These are phyloP conservation scores for Malachius bipustulatus DNA, from an alignment of 2,888 invertebrate species.

Conservation along the genomic window DNA sequence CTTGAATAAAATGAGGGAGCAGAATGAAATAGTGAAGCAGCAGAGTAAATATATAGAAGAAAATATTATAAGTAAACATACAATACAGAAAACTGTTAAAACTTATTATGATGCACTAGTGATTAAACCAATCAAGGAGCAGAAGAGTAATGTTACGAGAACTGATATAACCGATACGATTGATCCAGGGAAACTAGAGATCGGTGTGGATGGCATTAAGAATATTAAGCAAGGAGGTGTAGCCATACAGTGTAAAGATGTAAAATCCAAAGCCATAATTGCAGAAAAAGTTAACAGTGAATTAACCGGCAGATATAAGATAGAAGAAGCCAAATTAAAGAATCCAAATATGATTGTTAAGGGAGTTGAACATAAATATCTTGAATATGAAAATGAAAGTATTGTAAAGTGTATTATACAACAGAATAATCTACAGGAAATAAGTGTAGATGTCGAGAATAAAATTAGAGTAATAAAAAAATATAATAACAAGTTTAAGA, in stretches of 20 bases:
- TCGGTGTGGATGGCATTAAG: constrained; percentile 6
- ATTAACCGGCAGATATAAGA: constrained; percentile 5
- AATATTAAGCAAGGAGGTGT: constrained; percentile 8
- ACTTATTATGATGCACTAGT: neutral
- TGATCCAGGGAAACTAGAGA: constrained; percentile 5
- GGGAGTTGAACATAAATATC: constrained; percentile 6
- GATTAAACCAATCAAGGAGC: constrained; percentile 5
- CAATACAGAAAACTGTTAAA: too few species aligned
- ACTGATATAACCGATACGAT: constrained; percentile 6
- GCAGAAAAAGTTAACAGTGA: constrained; percentile 4
- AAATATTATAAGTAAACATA: too few species aligned
- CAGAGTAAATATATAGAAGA: too few species aligned
- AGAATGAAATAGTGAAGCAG: too few species aligned
- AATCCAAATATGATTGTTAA: constrained; percentile 1
- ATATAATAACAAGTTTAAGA: too few species aligned
- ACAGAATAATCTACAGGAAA: too few species aligned
- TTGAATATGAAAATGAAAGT: too few species aligned
- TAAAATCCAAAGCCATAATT: constrained; percentile 6
- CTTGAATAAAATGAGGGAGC: too few species aligned
- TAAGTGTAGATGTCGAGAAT: too few species aligned
- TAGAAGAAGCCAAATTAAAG: constrained; percentile 4
- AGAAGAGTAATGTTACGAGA: constrained; percentile 5
- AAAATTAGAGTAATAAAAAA: too few species aligned
- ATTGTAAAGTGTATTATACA: too few species aligned
- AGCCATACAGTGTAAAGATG: constrained; percentile 6